Evolutionary conservation across 1,140 invertebrate genomes (phyloP).

Genomic region (Bombus haemorrhoidalis): DNA sequence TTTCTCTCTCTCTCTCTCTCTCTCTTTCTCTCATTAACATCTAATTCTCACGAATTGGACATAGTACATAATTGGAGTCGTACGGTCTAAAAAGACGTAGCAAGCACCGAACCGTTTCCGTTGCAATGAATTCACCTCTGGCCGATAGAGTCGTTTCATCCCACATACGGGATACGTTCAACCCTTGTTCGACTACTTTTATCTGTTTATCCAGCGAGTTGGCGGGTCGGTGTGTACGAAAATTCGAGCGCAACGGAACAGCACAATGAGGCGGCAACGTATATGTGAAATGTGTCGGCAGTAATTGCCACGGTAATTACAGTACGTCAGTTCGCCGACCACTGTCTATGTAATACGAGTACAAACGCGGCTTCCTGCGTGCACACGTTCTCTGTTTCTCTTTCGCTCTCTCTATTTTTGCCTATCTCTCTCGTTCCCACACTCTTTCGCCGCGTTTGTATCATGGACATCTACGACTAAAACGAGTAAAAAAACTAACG

Average conservation of each 20-base stretch:
- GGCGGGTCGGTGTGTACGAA: slow-evolving; percentile 23
- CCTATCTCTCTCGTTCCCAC: background rate
- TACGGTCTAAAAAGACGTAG: background rate
- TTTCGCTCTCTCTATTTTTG: background rate
- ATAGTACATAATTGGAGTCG: background rate
- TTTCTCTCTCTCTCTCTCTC: no score
- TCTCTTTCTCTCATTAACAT: background rate
- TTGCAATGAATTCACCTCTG: background rate
- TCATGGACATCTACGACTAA: background rate
- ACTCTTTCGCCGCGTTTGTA: background rate
- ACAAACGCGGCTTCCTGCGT: slow-evolving; percentile 59
- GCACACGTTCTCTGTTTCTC: background rate
- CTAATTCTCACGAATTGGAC: background rate
- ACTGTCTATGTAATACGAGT: slow-evolving; percentile 62
- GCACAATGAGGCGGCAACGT: slow-evolving; percentile 43
- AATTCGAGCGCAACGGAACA: slow-evolving; percentile 52
- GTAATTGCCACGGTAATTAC: slow-evolving; percentile 69
- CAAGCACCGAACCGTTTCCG: background rate
- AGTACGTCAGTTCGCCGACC: slow-evolving; percentile 59
- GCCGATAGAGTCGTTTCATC: background rate
- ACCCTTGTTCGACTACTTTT: slow-evolving; percentile 43
- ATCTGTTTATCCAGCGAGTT: slow-evolving; percentile 41
- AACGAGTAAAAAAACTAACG: background rate
- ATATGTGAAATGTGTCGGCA: slow-evolving; percentile 65
- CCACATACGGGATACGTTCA: background rate